A percentile compares a stretch with the other conserved stretches of the same genome.
Evolutionary conservation across 1,140 invertebrate species (phyloP).

Genomic region (Campoletis sonorensis): DNA sequence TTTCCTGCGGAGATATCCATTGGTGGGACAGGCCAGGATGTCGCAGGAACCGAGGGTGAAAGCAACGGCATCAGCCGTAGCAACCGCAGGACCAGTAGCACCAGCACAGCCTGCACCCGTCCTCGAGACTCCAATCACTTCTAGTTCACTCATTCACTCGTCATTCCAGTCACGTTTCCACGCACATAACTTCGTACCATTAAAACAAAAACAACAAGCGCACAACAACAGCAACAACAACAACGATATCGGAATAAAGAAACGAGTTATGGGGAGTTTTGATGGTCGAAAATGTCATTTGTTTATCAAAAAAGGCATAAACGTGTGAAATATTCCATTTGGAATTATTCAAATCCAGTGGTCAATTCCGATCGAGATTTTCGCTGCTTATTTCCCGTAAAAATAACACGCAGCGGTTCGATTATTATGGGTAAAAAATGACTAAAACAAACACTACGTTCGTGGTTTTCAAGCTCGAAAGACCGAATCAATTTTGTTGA

Average conservation of each 20-base stretch:
- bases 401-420: neutral
- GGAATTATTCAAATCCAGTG: no score
- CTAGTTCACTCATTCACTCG: constrained; percentile 38
- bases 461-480: neutral
- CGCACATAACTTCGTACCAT: constrained; percentile 3
- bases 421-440: neutral
- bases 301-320: no score
- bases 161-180: constrained; percentile 14
- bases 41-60: constrained; percentile 62
- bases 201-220: neutral
- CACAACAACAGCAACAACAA: constrained; percentile 10
- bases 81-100: constrained; percentile 48
- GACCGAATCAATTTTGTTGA: no score
- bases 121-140: constrained; percentile 35
- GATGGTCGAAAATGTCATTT: neutral
- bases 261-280: neutral
- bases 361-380: no score
- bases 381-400: no score
- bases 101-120: constrained; percentile 53
- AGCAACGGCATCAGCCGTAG: constrained; percentile 49
- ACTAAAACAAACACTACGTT: neutral
- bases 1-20: constrained; percentile 55
- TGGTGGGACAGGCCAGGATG: constrained; percentile 51
- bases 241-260: neutral
- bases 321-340: no score